Evolutionary conservation across 2,797 vertebrate genomes (phyloP).

Genomic region (Lates japonicus): DNA sequence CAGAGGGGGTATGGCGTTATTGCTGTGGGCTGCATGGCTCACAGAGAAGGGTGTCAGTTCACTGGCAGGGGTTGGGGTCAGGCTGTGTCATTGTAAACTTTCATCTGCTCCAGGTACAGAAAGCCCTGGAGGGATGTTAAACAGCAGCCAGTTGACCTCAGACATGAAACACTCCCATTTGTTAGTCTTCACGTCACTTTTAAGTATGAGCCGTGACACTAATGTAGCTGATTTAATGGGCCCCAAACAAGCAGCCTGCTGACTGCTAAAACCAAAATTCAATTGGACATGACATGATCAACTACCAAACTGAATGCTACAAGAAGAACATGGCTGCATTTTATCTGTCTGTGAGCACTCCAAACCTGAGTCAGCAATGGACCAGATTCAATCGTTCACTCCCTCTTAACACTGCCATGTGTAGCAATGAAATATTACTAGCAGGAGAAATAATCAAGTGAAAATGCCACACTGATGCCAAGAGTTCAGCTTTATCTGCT

Average conservation of each 20-base stretch:
- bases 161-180: slow-evolving; percentile 33
- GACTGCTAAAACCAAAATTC: slow-evolving; percentile 44
- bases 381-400: slow-evolving; percentile 3
- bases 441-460: slow-evolving; percentile 20
- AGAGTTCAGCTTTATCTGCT: slow-evolving; percentile 16
- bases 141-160: slow-evolving; percentile 45
- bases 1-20: background rate
- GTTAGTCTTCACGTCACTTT: slow-evolving; percentile 50
- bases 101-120: slow-evolving; percentile 29
- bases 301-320: slow-evolving; percentile 39
- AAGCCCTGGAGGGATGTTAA: background rate
- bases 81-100: background rate
- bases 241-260: slow-evolving; percentile 48
- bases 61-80: background rate
- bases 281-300: slow-evolving; percentile 30
- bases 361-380: slow-evolving; percentile 21
- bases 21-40: background rate
- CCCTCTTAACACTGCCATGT: background rate
- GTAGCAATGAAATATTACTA: background rate
- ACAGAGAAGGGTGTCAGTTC: background rate
- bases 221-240: slow-evolving; percentile 49
- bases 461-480: background rate
- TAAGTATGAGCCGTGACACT: slow-evolving; percentile 50
- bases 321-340: slow-evolving; percentile 24
- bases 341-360: slow-evolving; percentile 14